phyloP scores from a whole-genome alignment of 2,113 vertebrate species.

The Engraulis encrasicolus region DNA sequence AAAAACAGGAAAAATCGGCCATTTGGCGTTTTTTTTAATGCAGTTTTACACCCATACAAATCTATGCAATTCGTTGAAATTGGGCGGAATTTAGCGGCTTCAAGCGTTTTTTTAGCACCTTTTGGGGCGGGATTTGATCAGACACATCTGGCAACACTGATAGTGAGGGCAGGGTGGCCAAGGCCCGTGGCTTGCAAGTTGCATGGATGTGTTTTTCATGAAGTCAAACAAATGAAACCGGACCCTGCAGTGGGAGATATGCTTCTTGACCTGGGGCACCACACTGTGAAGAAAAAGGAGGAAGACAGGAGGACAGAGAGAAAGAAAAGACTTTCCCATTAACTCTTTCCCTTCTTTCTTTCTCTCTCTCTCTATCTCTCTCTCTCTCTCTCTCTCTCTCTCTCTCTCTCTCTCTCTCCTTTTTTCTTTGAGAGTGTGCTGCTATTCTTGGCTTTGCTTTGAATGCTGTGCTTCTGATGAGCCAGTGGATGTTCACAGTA shows the following conservation, averaged over 20 bases:
- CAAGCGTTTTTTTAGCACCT: too few relatives aligned
- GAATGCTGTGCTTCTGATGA: neutral
- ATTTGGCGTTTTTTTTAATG: too few relatives aligned
- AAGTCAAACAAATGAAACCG: slow-evolving; percentile 58
- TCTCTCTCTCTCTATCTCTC: neutral
- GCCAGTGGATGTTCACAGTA: slow-evolving; percentile 22
- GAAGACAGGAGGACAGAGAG: slow-evolving; percentile 55
- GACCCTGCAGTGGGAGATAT: slow-evolving; percentile 66
- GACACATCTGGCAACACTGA: too few relatives aligned
- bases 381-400: neutral
- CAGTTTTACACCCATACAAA: too few relatives aligned
- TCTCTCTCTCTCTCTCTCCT: neutral
- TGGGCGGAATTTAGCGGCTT: too few relatives aligned
- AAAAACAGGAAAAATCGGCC: too few relatives aligned
- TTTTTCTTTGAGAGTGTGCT: neutral
- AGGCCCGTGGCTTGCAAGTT: slow-evolving; percentile 30
- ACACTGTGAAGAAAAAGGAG: slow-evolving; percentile 50
- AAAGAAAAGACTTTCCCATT: slow-evolving; percentile 45
- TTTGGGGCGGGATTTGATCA: too few relatives aligned
- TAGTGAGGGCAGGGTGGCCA: slow-evolving; percentile 39
- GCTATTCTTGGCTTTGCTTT: neutral
- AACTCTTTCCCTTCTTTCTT: slow-evolving; percentile 43
- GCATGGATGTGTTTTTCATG: slow-evolving; percentile 45
- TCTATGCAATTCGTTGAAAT: too few relatives aligned
- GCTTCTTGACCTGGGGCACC: slow-evolving; percentile 66